A percentile compares a stretch with the other conserved stretches of the same genome.
Conservation (phyloP, 2,797 vertebrate species). For the Brachyrhaphis roseni region DNA sequence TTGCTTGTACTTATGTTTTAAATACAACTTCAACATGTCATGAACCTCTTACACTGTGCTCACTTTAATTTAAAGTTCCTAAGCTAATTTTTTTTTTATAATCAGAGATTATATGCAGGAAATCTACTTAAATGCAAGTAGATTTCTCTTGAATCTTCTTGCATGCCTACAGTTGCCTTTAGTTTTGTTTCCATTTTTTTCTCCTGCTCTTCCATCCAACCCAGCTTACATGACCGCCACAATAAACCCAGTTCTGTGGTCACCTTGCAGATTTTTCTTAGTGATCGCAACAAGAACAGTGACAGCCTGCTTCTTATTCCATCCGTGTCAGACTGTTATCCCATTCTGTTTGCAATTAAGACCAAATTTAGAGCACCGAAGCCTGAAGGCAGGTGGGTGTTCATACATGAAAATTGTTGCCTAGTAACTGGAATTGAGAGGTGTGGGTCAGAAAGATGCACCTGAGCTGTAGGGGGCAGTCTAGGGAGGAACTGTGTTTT, state of each 20-base stretch:
- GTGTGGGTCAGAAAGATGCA: slow-evolving; percentile 52
- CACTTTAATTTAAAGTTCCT: not conserved
- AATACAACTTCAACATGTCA: not conserved
- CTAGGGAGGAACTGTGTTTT: slow-evolving; percentile 30
- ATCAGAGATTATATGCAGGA: not conserved
- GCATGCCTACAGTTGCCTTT: not conserved
- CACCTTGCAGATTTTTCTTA: slow-evolving; percentile 46
- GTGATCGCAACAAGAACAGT: slow-evolving; percentile 41
- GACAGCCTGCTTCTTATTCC: slow-evolving; percentile 80
- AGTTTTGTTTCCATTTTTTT: not conserved
- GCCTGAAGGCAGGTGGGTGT: slow-evolving; percentile 86
- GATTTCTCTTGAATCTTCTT: not conserved
- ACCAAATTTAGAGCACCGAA: slow-evolving; percentile 84
- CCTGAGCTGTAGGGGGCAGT: slow-evolving; percentile 74
- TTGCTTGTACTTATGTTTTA: not conserved
- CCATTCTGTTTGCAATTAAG: slow-evolving; percentile 87
- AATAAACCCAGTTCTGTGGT: slow-evolving; percentile 24
- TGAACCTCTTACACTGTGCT: not conserved
- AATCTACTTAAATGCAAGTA: too few relatives aligned
- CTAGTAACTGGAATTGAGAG: slow-evolving; percentile 72
- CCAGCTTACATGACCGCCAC: not conserved
- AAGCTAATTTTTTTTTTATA: not conserved
- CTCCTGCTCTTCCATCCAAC: not conserved
- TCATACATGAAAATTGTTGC: slow-evolving; percentile 76
- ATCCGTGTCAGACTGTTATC: slow-evolving; percentile 74